Evolutionary conservation across 2,113 vertebrate species (phyloP).

Genomic region (Ophiodon elongatus): DNA sequence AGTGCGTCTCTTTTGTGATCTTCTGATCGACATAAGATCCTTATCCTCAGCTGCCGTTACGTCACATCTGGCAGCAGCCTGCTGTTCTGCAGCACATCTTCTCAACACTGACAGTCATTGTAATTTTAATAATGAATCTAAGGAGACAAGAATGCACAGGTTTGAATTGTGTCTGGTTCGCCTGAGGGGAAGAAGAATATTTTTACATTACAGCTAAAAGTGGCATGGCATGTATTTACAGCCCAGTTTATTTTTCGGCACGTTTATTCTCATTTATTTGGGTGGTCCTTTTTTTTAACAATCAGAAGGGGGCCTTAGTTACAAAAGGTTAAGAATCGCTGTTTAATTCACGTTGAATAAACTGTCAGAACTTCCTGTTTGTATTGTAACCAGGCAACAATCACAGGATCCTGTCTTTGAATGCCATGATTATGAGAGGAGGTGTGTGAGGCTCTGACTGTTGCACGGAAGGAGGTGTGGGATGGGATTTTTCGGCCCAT

Average conservation of each 20-base stretch:
- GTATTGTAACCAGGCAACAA: background rate
- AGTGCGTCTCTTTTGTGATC: background rate
- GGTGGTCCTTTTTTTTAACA: background rate
- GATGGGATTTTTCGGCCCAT: conserved; percentile 40
- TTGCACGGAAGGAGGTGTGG: background rate
- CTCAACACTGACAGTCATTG: background rate
- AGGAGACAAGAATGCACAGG: background rate
- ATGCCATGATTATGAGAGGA: background rate
- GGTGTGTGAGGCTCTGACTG: background rate
- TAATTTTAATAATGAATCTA: too few species aligned
- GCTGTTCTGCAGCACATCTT: background rate
- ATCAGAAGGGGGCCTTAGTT: background rate
- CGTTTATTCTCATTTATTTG: background rate
- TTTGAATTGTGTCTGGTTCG: background rate
- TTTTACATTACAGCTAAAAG: background rate
- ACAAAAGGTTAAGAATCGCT: background rate
- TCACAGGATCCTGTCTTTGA: background rate
- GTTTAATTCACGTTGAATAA: background rate
- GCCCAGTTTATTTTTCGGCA: background rate
- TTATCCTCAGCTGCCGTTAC: background rate
- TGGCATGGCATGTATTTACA: background rate
- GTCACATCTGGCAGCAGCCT: conserved; percentile 7
- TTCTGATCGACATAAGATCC: background rate
- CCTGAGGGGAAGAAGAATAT: background rate
- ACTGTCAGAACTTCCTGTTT: background rate